Conservation (phyloP, 2,888 invertebrate species). For the Morpho achilles region DNA sequence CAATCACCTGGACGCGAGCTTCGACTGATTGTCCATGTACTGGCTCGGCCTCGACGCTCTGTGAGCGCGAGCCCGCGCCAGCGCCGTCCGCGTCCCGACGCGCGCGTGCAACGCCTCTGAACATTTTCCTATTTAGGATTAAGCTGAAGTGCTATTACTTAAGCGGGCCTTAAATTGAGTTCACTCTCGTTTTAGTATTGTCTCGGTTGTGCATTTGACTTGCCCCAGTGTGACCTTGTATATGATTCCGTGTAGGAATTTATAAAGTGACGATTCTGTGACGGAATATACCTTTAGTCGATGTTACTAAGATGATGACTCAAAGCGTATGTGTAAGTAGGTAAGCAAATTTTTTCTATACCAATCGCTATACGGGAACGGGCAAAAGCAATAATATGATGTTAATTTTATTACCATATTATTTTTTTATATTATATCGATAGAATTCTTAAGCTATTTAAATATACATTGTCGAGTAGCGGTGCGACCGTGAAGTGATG, state of each 20-base stretch:
- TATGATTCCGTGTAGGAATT: constrained; percentile 54
- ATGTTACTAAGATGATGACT: constrained; percentile 60
- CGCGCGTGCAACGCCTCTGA: constrained; percentile 42
- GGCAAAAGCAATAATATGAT: constrained; percentile 80
- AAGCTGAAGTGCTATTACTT: constrained; percentile 77
- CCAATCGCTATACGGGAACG: constrained; percentile 80
- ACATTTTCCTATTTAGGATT: constrained; percentile 71
- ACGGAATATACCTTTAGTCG: constrained; percentile 45
- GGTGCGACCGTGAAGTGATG: constrained; percentile 75
- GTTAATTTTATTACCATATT: constrained; percentile 80
- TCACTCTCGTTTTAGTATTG: constrained; percentile 69
- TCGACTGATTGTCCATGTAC: constrained; percentile 72
- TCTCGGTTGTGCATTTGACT: constrained; percentile 77
- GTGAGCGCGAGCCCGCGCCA: constrained; percentile 49
- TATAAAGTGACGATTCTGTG: constrained; percentile 27
- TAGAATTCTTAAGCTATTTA: constrained; percentile 71
- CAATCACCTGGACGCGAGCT: constrained; percentile 79
- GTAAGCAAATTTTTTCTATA: constrained; percentile 77
- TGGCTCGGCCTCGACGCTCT: constrained; percentile 68
- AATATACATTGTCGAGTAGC: constrained; percentile 69
- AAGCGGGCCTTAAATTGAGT: constrained; percentile 60
- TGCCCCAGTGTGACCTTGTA: constrained; percentile 72
- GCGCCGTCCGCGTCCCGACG: constrained; percentile 51
- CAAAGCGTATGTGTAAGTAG: constrained; percentile 66
- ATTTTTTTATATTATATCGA: constrained; percentile 76